Percentiles rank a stretch among this genome's conserved stretches.
Conservation (phyloP, 2,888 invertebrate genomes). For the Marronus borbonicus region DNA sequence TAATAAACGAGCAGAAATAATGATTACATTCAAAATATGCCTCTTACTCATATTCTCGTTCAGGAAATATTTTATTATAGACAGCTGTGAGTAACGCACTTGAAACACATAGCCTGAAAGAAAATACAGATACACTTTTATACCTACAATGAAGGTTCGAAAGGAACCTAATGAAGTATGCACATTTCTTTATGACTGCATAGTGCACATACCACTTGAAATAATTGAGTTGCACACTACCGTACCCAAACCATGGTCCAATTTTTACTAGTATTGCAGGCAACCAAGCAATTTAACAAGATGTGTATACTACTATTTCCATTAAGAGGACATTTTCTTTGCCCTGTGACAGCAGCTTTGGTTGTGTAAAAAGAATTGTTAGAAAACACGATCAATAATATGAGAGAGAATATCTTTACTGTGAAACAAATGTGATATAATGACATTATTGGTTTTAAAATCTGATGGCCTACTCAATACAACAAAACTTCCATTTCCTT, state of each 20-base stretch:
- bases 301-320: too few species aligned
- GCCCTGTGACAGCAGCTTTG: too few species aligned
- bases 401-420: too few species aligned
- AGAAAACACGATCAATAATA: too few species aligned
- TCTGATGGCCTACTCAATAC: not conserved
- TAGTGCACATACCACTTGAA: not conserved
- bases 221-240: not conserved
- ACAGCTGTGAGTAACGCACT: not conserved
- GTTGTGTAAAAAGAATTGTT: too few species aligned
- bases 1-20: not conserved
- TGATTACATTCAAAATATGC: not conserved
- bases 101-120: not conserved
- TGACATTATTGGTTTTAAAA: constrained; percentile 2
- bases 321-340: too few species aligned
- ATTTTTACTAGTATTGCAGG: too few species aligned
- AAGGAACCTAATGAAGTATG: not conserved
- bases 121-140: not conserved
- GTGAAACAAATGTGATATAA: not conserved
- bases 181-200: too few species aligned
- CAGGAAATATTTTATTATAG: not conserved
- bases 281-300: too few species aligned
- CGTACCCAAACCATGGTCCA: not conserved
- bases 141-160: not conserved
- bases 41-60: not conserved
- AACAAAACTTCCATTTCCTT: not conserved